Evolutionary conservation across 2,888 invertebrate genomes (phyloP), one percentile per base, ranked within the genome.

Genomic region (Onthophagus sagittarius): DNA sequence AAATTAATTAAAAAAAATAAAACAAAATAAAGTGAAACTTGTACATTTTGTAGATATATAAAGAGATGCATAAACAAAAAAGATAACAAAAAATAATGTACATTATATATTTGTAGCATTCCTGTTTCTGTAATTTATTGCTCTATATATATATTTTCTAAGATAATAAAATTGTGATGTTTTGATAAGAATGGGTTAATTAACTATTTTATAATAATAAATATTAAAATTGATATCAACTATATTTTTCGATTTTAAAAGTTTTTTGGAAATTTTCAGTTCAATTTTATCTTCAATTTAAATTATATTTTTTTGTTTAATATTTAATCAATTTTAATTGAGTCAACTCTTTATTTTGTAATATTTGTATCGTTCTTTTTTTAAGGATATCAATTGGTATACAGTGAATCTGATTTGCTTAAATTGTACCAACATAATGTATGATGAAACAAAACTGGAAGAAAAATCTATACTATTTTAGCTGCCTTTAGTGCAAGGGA

Each of bases 1-100:
- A 53, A 53, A 53, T 9, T 9, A 53, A 9, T 53, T 11, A 11
- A 9, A 53, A 53, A 53, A 53, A 11, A 9, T 33, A 53, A 77
- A 72, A 79, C 79, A 77, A 79, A 79, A 77, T 77, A 72, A 70
- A 72, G 70, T 62, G 72, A 72, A 73, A 71, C 7, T 63, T 78
- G 76, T 78, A 77, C 75, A 75, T 73, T 53, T 69, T 75, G 74
- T 73, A 73, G 74, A 74, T 73, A 75, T 65, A 70, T 76, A 72
- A 75, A 73, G 67, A 75, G 73, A 62, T 71, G 53, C 69, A 72
- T 69, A 62, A 69, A 39, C 32, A 15, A 63, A 71, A 23, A 32
- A 23, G 33, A 13, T 71, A 39, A 23, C 33, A 63, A 64, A 31
- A 72, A 72, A 65, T n/a, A 71, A 72, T 69, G 64, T 71, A 71